Base-by-base conservation (phyloP, 2,888 invertebrate species). In the Sympetrum striolatum region DNA sequence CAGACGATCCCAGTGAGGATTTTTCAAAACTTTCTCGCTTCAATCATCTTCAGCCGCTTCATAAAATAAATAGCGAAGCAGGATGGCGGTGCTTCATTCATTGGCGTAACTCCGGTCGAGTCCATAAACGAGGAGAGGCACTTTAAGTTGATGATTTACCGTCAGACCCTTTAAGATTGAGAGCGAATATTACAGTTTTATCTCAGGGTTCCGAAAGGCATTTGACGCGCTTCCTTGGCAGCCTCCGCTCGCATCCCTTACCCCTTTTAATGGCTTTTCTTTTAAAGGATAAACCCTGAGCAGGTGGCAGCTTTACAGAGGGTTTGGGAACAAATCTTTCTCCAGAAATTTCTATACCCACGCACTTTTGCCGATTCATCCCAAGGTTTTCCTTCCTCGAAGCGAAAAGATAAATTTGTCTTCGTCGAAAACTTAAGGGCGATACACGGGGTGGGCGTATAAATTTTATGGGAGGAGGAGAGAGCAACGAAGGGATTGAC, bases 181-280 rank as follows among this genome's bases (percentile, higher is more conserved):
- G 37, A 80, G 80, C 82, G 82, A 82, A 82, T 82, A 82, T 82
- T 82, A 58, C 82, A 82, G 58, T 82, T 82, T 82, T 82, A 82
- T 82, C 82, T 82, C 82, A 18, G 82, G 25, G 25, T 53, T 48
- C 80, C 80, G 35, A 80, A 39, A 39, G 82, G 82, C 82, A 35
- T 82, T 82, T 58, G 82, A 58, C 25, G 58, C 35, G 25, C 25
- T 58, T 82, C 31, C 53, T 35, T 48, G 0, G 48, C 14, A 44
- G 48, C n/a, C 44, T 81, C 31, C 25, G n/a, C n/a, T 48, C 81
- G 48, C 81, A 48, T 81, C 25, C 81, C 81, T 39, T 39, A 3
- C 48, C 25, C 31, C 31, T 53, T 82, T 82, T 82, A 82, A 82
- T 82, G 82, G 82, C 58, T 35, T 58, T 58, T 31, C 82, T 58